A percentile compares a stretch with the other conserved stretches of the same genome.
Conservation (phyloP, 1,140 invertebrate genomes). For the Pinna nobilis region DNA sequence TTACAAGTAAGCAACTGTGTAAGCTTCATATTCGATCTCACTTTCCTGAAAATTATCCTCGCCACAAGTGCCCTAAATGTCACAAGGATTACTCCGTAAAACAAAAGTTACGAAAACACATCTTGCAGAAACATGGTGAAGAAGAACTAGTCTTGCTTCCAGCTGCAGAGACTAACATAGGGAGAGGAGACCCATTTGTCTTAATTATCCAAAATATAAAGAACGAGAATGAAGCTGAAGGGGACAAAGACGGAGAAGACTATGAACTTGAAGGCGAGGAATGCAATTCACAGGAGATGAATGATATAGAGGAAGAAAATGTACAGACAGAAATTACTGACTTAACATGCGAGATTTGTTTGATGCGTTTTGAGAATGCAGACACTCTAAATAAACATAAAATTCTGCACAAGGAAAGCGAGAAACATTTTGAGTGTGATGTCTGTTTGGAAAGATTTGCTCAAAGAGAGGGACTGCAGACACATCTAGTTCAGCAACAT, state of each 20-base stretch:
- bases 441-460: slow-evolving; percentile 5
- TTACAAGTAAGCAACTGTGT: slow-evolving; percentile 19
- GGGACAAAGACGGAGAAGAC: not conserved
- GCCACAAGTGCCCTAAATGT: not conserved
- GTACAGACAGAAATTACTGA: not conserved
- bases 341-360: slow-evolving; percentile 4
- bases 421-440: slow-evolving; percentile 5
- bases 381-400: not conserved
- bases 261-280: not conserved
- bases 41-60: not conserved
- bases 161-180: no score
- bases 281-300: no score
- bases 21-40: slow-evolving; percentile 12
- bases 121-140: not conserved
- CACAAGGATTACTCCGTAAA: not conserved
- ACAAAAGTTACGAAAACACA: not conserved
- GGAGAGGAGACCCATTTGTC: not conserved
- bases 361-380: slow-evolving; percentile 1
- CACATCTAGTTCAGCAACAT: not conserved
- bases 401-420: not conserved
- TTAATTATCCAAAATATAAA: not conserved
- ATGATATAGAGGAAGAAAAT: no score
- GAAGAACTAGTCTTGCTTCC: not conserved
- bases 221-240: not conserved
- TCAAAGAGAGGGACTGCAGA: not conserved